A percentile compares a stretch with the other conserved stretches of the same genome.
phyloP scores from a whole-genome alignment of 2,113 vertebrate genomes.

The Xiphorhynchus elegans region DNA sequence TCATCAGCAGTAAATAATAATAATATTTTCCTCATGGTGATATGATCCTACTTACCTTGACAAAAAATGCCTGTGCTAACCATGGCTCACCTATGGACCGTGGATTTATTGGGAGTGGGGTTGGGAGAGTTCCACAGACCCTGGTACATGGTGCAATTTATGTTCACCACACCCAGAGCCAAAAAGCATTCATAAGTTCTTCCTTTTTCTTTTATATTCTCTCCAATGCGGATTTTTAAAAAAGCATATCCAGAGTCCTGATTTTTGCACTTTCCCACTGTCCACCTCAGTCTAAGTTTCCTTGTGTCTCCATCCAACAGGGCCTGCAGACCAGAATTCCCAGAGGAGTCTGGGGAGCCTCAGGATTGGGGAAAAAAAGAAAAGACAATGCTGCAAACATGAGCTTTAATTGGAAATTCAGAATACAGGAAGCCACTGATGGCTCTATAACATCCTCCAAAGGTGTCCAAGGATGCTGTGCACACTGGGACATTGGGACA shows the following conservation, averaged over 20 bases:
- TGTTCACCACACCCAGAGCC: neutral
- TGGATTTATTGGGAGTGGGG: neutral
- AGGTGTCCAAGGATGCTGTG: neutral
- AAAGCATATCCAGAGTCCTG: neutral
- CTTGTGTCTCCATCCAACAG: neutral
- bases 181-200: neutral
- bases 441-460: accelerated
- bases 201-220: neutral
- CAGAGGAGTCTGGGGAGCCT: neutral
- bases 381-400: neutral
- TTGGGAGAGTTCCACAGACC: neutral
- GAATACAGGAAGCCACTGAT: neutral
- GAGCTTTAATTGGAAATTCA: neutral
- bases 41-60: neutral
- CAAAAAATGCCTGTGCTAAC: neutral
- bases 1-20: neutral
- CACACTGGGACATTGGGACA: accelerated
- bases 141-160: neutral
- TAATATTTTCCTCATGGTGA: neutral
- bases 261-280: neutral
- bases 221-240: neutral
- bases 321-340: neutral
- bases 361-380: accelerated
- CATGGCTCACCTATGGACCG: neutral
- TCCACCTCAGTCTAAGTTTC: neutral